A percentile compares a stretch with the other conserved stretches of the same genome.
phyloP scores from a whole-genome alignment of 2,888 invertebrate species.

The Dryobota labecula region DNA sequence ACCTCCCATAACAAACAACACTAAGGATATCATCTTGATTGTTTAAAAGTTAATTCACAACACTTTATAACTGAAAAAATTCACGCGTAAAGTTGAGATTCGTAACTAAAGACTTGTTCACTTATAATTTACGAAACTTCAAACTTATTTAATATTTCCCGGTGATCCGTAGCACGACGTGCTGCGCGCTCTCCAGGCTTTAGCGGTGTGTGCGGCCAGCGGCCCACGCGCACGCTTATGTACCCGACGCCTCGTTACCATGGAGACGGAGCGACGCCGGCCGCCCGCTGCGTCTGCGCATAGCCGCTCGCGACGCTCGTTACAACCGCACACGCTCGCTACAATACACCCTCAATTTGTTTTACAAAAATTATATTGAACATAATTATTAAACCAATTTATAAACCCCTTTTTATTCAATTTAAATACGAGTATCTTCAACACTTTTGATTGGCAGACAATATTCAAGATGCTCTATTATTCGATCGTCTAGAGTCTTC shows the following conservation, averaged over 20 bases:
- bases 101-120: conserved; percentile 86
- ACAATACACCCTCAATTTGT: conserved; percentile 57
- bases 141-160: conserved; percentile 78
- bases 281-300: conserved; percentile 75
- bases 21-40: conserved; percentile 87
- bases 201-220: conserved; percentile 82
- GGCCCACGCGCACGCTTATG: conserved; percentile 79
- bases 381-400: conserved; percentile 42
- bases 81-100: conserved; percentile 86
- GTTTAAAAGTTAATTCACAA: conserved; percentile 80
- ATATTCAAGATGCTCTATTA: conserved; percentile 57
- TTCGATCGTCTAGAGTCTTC: conserved; percentile 76
- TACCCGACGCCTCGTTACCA: conserved; percentile 82
- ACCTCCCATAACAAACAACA: conserved; percentile 89
- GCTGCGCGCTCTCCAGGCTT: conserved; percentile 88
- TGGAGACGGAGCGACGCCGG: conserved; percentile 87
- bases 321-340: conserved; percentile 59
- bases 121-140: conserved; percentile 90
- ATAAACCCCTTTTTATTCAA: conserved; percentile 46
- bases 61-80: conserved; percentile 84
- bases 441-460: conserved; percentile 48
- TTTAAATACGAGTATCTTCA: conserved; percentile 51
- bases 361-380: conserved; percentile 53
- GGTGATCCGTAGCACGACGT: conserved; percentile 89
- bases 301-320: conserved; percentile 49